Base-by-base conservation (phyloP, 2,888 invertebrate genomes). In the Epistrophe grossulariae region DNA sequence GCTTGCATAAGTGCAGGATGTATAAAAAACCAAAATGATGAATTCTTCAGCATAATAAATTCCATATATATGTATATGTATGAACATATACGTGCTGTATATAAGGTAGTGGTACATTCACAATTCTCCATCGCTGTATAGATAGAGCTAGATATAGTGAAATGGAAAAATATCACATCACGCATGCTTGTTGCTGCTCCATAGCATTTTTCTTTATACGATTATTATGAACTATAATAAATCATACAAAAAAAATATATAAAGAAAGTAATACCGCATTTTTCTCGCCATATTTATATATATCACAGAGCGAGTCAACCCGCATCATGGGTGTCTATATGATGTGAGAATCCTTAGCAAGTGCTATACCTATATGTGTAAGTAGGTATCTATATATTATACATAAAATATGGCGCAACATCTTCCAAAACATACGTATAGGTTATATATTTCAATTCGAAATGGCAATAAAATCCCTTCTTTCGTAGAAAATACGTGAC, bases 401-500 rank as follows among this genome's bases (percentile, higher is more conserved):
- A 72, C 66, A 82, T 87, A 74, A 84, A 74, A 84, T 85, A 88
- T 81, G 79, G 79, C 81, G 80, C 74, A 88, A 62, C 76, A 66
- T 85, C 88, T 78, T 80, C 43, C 40, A 89, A 70, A 90, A 89
- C 91, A 91, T 92, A 68, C 50, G 48, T 35, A 60, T 43, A 43
- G 24, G 62, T 62, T 68, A 68, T 50, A 91, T 91, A 91, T 91
- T 91, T 91, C 91, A 92, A 92, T 92, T 91, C 84, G 82, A 81
- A 84, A 82, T 80, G 91, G 91, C 91, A 92, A 92, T 92, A 92
- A 92, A 92, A 92, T 92, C 92, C 91, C 91, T 91, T 91, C 91
- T 91, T 91, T 91, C 92, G 92, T 91, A 90, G 91, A 90, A 91
- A 91, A 91, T 92, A 93, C 92, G 92, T 93, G 92, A 92, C 92